Percentiles rank a stretch among this genome's conserved stretches.
phyloP scores from a whole-genome alignment of 2,113 vertebrate genomes.

The Ictalurus furcatus region DNA sequence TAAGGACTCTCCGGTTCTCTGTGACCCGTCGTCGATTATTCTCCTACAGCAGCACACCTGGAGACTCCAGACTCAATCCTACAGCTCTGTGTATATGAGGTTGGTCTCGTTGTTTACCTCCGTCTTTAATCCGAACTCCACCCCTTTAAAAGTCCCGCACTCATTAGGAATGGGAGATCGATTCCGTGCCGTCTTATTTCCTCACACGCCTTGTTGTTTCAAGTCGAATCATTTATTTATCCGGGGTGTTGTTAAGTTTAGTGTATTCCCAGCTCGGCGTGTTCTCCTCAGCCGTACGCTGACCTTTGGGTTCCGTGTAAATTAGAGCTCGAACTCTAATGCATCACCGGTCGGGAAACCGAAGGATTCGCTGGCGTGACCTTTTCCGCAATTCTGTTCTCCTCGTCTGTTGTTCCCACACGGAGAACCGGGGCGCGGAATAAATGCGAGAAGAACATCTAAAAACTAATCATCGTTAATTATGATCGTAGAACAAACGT shows the following conservation, averaged over 20 bases:
- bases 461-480: background rate
- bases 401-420: background rate
- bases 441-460: background rate
- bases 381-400: background rate
- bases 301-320: constrained; percentile 27
- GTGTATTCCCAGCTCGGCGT: background rate
- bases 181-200: background rate
- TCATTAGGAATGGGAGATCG: background rate
- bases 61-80: background rate
- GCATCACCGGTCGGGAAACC: background rate
- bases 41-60: background rate
- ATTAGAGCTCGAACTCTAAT: constrained; percentile 12
- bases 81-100: background rate
- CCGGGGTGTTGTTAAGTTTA: background rate
- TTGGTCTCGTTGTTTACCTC: background rate
- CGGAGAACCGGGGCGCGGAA: background rate
- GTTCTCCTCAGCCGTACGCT: background rate
- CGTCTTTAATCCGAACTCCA: background rate
- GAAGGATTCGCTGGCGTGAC: background rate
- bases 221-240: background rate
- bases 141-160: background rate
- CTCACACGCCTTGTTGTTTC: background rate
- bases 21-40: no score
- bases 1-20: background rate
- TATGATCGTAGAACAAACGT: background rate